Base-by-base conservation (phyloP, 2,888 invertebrate species). In the Lobophora halterata region DNA sequence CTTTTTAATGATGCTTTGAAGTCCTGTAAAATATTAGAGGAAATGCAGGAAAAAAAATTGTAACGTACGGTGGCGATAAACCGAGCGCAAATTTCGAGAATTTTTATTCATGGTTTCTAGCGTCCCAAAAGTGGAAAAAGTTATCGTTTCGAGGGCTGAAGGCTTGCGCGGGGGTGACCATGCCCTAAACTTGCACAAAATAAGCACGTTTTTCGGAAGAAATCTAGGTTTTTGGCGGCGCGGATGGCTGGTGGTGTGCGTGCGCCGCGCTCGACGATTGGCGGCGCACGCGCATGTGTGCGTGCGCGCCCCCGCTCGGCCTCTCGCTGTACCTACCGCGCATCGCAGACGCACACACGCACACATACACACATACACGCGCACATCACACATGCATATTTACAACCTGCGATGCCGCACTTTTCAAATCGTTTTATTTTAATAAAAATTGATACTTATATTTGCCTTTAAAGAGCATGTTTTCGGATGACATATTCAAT, bases 121-220 rank as follows among this genome's bases (percentile, higher is more conserved):
- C 14, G 29, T 18, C 37, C 43, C 26, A 6, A 26, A 39, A 18
- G 19, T 8, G 7, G 16, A 8, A 1, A 5, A 38, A 32, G 49
- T 49, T 35, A 31, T 39, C 13, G 46, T 35, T 48, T 28, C 30
- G 46, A 41, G 48, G 41, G 58, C 52, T 41, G 65, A 54, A 53
- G 49, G 46, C 25, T 28, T 82, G 85, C 82, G 85, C 83, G 77
- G 61, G 74, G 68, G 53, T 52, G 52, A 39, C 40, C 58, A 60
- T 53, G 61, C 65, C 67, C 65, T 80, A 77, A 86, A 83, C 63
- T 48, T 77, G 61, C 70, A 75, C 71, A 82, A 76, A 81, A 82
- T 72, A 54, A 59, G 55, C 52, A 52, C 55, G 63, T 67, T 77
- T 77, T 71, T 71, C 56, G 59, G 66, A 63, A 69, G 69, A 72